phyloP scores from a whole-genome alignment of 2,797 vertebrate genomes.

The Rhadinocentrus ornatus region DNA sequence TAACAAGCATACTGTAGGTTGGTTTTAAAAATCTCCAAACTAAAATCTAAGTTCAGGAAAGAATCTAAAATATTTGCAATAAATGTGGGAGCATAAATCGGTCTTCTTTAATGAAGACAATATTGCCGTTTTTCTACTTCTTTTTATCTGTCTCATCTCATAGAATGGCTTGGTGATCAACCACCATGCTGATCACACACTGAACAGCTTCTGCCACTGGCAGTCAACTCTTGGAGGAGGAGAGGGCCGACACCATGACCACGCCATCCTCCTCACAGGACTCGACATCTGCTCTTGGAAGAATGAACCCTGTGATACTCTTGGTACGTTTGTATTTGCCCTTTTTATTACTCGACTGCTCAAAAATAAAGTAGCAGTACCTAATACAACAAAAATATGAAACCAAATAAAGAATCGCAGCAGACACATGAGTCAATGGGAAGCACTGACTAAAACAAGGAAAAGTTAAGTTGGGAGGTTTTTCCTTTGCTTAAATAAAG shows the following conservation, averaged over 20 bases:
- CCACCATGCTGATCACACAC: conserved; percentile 92
- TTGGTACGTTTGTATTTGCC: conserved; percentile 78
- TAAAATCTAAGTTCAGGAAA: background rate
- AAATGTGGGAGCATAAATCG: background rate
- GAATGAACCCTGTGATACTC: conserved; percentile 91
- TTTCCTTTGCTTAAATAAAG: no score
- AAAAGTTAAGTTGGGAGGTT: background rate
- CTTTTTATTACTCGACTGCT: background rate
- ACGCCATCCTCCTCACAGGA: conserved; percentile 91
- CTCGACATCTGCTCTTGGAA: conserved; percentile 96
- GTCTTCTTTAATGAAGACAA: conserved; percentile 2
- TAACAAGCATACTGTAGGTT: background rate
- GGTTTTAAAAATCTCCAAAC: background rate
- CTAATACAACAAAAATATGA: background rate
- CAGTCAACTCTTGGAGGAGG: conserved; percentile 87
- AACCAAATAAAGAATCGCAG: background rate
- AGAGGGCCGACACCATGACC: conserved; percentile 89
- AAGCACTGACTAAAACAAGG: background rate
- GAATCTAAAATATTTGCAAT: background rate
- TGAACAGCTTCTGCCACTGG: conserved; percentile 95
- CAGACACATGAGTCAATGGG: background rate
- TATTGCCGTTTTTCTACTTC: background rate
- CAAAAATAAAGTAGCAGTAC: conserved; percentile 1
- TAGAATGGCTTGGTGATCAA: conserved; percentile 90
- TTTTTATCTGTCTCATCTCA: conserved; percentile 30